A percentile compares a stretch with the other conserved stretches of the same genome.
These are phyloP conservation scores for Catonia carolina DNA, from an alignment of 2,888 invertebrate genomes.

Conservation along the genomic window DNA sequence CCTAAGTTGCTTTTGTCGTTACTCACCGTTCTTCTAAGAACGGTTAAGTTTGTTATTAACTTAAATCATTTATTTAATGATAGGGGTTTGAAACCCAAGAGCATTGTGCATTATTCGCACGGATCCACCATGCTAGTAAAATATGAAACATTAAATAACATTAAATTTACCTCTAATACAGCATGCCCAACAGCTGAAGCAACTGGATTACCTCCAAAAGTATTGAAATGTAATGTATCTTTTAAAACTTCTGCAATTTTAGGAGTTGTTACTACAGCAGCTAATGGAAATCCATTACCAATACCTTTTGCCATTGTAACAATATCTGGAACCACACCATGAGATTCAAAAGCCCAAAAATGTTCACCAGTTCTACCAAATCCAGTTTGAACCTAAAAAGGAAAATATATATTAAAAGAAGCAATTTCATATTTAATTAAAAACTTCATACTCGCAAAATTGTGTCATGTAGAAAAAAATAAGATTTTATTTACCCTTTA, in stretches of 20 bases:
- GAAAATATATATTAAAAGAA: slow-evolving; percentile 15
- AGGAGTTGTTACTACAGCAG: slow-evolving; percentile 87
- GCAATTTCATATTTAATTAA: background rate
- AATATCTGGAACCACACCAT: slow-evolving; percentile 83
- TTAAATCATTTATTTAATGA: too few species aligned
- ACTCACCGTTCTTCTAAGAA: too few species aligned
- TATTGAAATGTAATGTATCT: slow-evolving; percentile 82
- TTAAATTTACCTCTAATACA: slow-evolving; percentile 73
- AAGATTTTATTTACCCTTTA: background rate
- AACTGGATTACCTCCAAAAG: slow-evolving; percentile 92
- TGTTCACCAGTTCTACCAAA: slow-evolving; percentile 91
- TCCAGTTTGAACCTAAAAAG: slow-evolving; percentile 81
- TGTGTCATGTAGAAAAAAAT: too few species aligned
- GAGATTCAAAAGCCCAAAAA: slow-evolving; percentile 94
- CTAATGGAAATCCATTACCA: slow-evolving; percentile 94
- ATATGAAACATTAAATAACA: too few species aligned
- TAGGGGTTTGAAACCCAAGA: too few species aligned
- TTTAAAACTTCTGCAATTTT: slow-evolving; percentile 75
- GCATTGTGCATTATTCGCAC: too few species aligned
- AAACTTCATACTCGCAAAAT: too few species aligned
- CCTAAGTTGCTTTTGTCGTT: too few species aligned
- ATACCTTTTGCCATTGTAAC: slow-evolving; percentile 94
- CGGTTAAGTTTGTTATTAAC: too few species aligned
- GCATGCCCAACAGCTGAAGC: slow-evolving; percentile 81
- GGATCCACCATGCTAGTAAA: too few species aligned